Percentiles rank a stretch among this genome's conserved stretches.
These are phyloP conservation scores for Plagiodera versicolora DNA, from an alignment of 2,888 invertebrate genomes.

Conservation along the genomic window DNA sequence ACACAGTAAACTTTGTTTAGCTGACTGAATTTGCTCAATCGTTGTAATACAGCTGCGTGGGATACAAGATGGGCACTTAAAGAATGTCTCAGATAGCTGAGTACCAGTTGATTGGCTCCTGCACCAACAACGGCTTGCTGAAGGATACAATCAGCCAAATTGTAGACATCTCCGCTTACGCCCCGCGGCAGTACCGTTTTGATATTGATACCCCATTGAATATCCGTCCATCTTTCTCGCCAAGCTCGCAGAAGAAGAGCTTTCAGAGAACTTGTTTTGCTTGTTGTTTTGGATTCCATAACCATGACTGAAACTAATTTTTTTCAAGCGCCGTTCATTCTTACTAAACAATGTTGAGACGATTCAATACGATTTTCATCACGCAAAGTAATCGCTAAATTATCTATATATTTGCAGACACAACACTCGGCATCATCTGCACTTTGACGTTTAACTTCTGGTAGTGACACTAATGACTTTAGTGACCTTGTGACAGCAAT, in stretches of 20 bases:
- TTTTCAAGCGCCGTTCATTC: neutral
- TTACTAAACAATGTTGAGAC: too few relatives aligned
- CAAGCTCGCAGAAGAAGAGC: conserved; percentile 83
- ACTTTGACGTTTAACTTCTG: too few relatives aligned
- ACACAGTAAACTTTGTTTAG: conserved; percentile 83
- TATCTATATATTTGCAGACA: too few relatives aligned
- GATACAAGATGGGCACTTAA: conserved; percentile 88
- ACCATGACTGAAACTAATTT: conserved; percentile 22
- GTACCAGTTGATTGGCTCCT: conserved; percentile 86
- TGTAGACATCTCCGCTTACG: conserved; percentile 92
- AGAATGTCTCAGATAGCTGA: conserved; percentile 92
- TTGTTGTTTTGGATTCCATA: conserved; percentile 82
- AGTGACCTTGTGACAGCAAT: too few relatives aligned
- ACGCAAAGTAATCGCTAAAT: too few relatives aligned
- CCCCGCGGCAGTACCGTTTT: conserved; percentile 81
- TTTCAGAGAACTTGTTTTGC: conserved; percentile 80
- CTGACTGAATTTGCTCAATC: conserved; percentile 87
- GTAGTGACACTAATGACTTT: too few relatives aligned
- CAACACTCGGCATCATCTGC: too few relatives aligned
- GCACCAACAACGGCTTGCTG: conserved; percentile 94
- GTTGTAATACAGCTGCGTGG: conserved; percentile 84
- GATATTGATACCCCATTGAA: conserved; percentile 95
- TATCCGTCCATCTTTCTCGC: conserved; percentile 94
- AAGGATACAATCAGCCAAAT: conserved; percentile 88
- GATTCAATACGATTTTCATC: too few relatives aligned